Base-by-base conservation (phyloP, 2,888 invertebrate genomes). In the Tetanocera ferruginea region DNA sequence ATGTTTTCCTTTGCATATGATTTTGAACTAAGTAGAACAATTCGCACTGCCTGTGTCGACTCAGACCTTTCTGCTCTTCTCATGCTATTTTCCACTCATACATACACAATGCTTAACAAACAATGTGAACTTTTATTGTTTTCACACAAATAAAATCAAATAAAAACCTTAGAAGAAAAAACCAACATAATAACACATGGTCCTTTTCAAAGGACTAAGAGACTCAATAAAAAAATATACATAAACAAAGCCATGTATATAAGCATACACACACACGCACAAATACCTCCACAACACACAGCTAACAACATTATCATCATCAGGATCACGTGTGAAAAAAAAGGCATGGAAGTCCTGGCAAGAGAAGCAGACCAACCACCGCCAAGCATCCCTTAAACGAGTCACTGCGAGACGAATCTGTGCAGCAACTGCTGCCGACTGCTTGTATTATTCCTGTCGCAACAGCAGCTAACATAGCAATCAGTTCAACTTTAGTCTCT, bases 101-200 rank as follows among this genome's bases (percentile, higher is more conserved):
- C 67, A 77, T 74, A 55, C 74, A 52, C 57, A 52, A 75, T 57
- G 60, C 77, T 76, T 82, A 86, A 87, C 87, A 87, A 86, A 86
- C 87, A 87, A 86, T 87, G 87, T 87, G 86, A 86, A 86, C 84
- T 87, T 87, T 87, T 87, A 87, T 87, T 87, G 86, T 87, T 87
- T 86, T 83, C 85, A 86, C 82, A 84, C 84, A 85, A 85, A 86
- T 84, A 84, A 84, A 86, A 85, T 87, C 86, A 86, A 86, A 87
- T 86, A 86, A 87, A 87, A 87, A 79, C 19, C 25, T 23, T 17
- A 60, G 9, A 43, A 19, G 17, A 72, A 34, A 60, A 34, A 72
- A 57, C 34, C 43, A 37, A 82, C 51, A 83, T 81, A 86, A 86
- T 82, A 85, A 85, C 37, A 4, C 25, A 23, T 14, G 57, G 17